A percentile compares a stretch with the other conserved stretches of the same genome.
phyloP scores from a whole-genome alignment of 1,140 invertebrate genomes.

The Trigoniulus corallinus region DNA sequence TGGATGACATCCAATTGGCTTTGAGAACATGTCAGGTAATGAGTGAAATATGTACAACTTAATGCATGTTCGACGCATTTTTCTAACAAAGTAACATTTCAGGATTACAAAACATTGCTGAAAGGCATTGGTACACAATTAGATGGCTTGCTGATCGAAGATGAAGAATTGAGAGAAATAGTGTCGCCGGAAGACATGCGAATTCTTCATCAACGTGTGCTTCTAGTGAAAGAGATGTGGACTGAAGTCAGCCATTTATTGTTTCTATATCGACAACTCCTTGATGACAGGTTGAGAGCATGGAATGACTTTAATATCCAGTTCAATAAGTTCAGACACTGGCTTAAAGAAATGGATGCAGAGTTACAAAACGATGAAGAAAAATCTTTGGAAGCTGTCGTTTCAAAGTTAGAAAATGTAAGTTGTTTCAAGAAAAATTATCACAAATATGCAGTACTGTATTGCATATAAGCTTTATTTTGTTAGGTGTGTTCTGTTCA shows the following conservation, averaged over 20 bases:
- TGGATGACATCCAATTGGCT: slow-evolving; percentile 22
- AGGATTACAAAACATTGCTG: neutral
- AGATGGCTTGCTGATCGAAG: slow-evolving; percentile 41
- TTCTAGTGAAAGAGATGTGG: slow-evolving; percentile 56
- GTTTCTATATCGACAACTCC: slow-evolving; percentile 46
- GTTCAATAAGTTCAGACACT: slow-evolving; percentile 23
- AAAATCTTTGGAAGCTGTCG: slow-evolving; percentile 22
- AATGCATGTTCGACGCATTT: no score
- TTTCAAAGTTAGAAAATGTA: slow-evolving; percentile 22
- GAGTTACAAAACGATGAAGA: slow-evolving; percentile 18
- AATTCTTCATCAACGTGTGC: slow-evolving; percentile 52
- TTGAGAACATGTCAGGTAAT: slow-evolving; percentile 22
- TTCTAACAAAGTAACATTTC: neutral
- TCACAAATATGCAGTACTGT: slow-evolving; percentile 1
- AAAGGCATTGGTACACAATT: slow-evolving; percentile 10
- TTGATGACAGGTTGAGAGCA: slow-evolving; percentile 56
- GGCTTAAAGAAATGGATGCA: slow-evolving; percentile 21
- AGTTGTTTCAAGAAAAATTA: neutral
- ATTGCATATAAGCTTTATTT: neutral
- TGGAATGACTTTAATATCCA: slow-evolving; percentile 48
- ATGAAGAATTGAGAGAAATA: slow-evolving; percentile 66
- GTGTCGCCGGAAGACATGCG: slow-evolving; percentile 75
- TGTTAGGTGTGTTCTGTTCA: slow-evolving; percentile 1
- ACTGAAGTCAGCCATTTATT: slow-evolving; percentile 62
- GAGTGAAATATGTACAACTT: no score